These are phyloP conservation scores for Antechinus flavipes DNA, from an alignment of 2,113 vertebrate species.

Conservation along the genomic window DNA sequence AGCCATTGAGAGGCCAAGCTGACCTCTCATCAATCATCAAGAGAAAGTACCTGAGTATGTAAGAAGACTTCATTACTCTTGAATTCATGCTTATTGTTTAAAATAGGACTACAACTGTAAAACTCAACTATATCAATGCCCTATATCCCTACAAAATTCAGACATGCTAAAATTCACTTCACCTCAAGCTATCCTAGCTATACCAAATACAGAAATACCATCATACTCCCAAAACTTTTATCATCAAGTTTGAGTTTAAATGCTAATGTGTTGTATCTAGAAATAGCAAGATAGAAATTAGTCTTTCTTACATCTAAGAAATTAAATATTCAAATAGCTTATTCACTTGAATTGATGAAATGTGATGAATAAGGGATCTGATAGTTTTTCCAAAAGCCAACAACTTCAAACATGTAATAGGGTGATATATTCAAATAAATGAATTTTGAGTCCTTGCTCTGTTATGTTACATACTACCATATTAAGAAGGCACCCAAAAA, in stretches of 20 bases:
- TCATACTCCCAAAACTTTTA: slow-evolving; percentile 33
- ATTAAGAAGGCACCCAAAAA: neutral
- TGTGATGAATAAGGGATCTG: neutral
- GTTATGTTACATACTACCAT: neutral
- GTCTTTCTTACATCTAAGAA: neutral
- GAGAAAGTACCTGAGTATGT: neutral
- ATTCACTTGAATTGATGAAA: neutral
- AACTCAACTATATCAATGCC: neutral
- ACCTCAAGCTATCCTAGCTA: slow-evolving; percentile 34
- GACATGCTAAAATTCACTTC: slow-evolving; percentile 12
- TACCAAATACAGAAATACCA: neutral
- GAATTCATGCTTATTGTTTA: slow-evolving; percentile 38
- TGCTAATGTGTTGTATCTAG: neutral
- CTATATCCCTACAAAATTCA: neutral
- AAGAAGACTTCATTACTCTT: neutral
- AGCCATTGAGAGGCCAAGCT: neutral
- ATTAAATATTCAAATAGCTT: neutral
- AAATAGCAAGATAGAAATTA: neutral
- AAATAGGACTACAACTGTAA: slow-evolving; percentile 27
- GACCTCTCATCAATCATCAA: neutral
- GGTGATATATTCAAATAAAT: neutral
- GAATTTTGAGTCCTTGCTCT: neutral
- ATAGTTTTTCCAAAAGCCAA: neutral
- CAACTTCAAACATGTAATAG: neutral
- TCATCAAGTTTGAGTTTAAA: neutral